phyloP scores from a whole-genome alignment of 2,888 invertebrate species.

The Fragum sueziense region DNA sequence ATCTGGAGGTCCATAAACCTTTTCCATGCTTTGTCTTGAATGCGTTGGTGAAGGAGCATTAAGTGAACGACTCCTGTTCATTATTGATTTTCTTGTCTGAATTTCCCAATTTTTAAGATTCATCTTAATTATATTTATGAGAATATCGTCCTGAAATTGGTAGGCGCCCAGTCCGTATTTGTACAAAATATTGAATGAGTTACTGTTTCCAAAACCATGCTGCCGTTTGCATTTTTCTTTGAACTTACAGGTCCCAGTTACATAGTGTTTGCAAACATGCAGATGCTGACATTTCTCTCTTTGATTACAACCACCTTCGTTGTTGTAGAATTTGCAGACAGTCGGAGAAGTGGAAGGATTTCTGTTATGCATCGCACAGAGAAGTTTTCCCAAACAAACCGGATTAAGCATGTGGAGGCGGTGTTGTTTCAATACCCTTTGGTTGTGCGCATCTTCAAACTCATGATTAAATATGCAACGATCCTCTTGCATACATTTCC shows the following conservation, averaged over 20 bases:
- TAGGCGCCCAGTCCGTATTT: constrained; percentile 5
- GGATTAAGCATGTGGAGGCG: neutral
- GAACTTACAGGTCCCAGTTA: constrained; percentile 24
- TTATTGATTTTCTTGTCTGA: neutral
- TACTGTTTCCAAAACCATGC: neutral
- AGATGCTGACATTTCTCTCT: constrained; percentile 14
- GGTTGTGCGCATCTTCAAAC: neutral
- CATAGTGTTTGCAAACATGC: constrained; percentile 26
- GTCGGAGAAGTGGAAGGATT: constrained; percentile 25
- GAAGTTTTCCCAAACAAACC: neutral
- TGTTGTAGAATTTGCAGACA: constrained; percentile 41
- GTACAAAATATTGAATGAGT: neutral
- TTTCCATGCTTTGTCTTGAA: too few species aligned
- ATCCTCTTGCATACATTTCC: neutral
- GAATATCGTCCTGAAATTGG: neutral
- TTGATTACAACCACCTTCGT: constrained; percentile 19
- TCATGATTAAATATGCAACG: constrained; percentile 19
- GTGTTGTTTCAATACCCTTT: neutral
- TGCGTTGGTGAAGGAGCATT: too few species aligned
- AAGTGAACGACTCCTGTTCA: too few species aligned
- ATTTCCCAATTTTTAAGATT: neutral
- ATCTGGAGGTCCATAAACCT: too few species aligned
- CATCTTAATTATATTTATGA: neutral
- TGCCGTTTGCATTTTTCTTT: constrained; percentile 4
- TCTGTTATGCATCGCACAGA: neutral